Percentiles rank a stretch among this genome's conserved stretches.
These are phyloP conservation scores for Hippoglossus stenolepis DNA, from an alignment of 2,113 vertebrate genomes.

Conservation along the genomic window DNA sequence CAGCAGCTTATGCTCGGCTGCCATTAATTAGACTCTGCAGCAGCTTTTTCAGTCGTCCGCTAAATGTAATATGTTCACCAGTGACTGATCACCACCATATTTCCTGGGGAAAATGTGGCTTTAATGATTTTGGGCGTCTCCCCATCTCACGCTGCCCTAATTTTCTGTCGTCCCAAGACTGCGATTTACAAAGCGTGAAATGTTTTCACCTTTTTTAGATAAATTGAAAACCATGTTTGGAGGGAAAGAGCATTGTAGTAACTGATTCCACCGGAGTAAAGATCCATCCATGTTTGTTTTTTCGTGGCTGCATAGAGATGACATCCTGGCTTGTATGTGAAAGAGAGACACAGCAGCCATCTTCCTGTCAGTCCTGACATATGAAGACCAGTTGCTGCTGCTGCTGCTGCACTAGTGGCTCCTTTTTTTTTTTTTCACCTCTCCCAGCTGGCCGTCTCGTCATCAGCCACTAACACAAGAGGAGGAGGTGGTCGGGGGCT, in stretches of 20 bases:
- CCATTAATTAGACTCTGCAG: too few relatives aligned
- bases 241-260: neutral
- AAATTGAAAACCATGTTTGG: neutral
- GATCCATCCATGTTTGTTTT: neutral
- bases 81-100: neutral
- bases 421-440: constrained; percentile 5
- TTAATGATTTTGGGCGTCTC: neutral
- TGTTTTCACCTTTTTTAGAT: neutral
- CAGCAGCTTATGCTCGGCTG: too few relatives aligned
- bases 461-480: constrained; percentile 19
- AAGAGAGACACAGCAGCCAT: neutral
- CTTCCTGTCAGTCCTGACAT: constrained; percentile 29
- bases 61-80: too few relatives aligned
- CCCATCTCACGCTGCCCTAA: neutral
- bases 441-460: constrained; percentile 31
- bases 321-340: constrained; percentile 3
- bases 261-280: neutral
- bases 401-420: constrained; percentile 15
- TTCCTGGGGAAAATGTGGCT: neutral
- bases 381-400: constrained; percentile 50
- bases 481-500: neutral
- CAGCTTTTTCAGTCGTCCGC: too few relatives aligned
- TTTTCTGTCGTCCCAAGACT: neutral
- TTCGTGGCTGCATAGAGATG: neutral
- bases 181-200: neutral